Conservation (phyloP, 2,113 vertebrate species). For the Sorex araneus region DNA sequence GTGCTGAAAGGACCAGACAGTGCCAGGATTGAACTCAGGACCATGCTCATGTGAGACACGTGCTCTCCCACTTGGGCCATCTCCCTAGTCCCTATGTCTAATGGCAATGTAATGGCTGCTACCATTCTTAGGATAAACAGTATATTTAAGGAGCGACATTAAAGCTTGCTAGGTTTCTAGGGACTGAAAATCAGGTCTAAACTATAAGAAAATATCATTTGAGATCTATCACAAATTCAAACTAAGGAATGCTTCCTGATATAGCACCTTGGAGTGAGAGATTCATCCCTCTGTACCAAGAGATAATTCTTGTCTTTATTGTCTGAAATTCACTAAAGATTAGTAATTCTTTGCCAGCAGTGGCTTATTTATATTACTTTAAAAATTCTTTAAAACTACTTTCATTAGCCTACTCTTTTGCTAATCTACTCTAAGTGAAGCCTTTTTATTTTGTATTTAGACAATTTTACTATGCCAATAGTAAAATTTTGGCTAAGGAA, state of each 20-base stretch:
- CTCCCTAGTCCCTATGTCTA: too few relatives aligned
- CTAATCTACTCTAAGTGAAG: not conserved
- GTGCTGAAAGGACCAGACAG: too few relatives aligned
- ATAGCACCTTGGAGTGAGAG: not conserved
- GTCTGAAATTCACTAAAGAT: not conserved
- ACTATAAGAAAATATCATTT: slow-evolving; percentile 16
- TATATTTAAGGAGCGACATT: not conserved
- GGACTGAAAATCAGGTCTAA: not conserved
- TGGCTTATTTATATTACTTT: too few relatives aligned
- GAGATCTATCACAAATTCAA: not conserved
- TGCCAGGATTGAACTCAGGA: too few relatives aligned
- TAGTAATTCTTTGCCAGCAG: not conserved
- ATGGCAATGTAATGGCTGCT: too few relatives aligned
- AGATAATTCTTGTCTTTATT: not conserved
- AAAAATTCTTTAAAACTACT: too few relatives aligned
- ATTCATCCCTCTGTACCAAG: too few relatives aligned
- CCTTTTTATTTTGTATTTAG: not conserved
- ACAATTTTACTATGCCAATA: not conserved
- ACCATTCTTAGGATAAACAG: too few relatives aligned
- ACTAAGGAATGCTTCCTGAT: not conserved
- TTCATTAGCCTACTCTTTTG: too few relatives aligned
- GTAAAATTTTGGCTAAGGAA: not conserved
- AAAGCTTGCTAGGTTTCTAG: not conserved
- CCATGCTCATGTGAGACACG: too few relatives aligned
- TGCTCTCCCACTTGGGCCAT: too few relatives aligned